Evolutionary conservation across 35 echinoderm and acorn worm genomes (phyloP).

Genomic region (Amphiura filiformis): DNA sequence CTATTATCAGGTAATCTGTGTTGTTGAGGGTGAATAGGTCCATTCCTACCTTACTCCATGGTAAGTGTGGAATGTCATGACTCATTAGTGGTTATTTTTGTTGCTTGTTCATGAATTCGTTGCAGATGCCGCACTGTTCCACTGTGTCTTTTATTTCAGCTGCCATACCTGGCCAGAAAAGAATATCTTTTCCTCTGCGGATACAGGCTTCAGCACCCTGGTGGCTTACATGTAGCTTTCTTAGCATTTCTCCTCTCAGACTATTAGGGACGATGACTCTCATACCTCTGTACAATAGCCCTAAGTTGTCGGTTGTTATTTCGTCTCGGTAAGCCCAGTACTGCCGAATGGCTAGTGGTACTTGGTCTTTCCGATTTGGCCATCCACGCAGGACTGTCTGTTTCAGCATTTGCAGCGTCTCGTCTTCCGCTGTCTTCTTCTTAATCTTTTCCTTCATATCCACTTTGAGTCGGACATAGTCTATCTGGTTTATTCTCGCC

Average conservation of each 20-base stretch:
- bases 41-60: conserved; percentile 40
- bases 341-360: conserved; percentile 1
- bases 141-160: conserved; percentile 38
- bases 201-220: conserved; percentile 59
- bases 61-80: conserved; percentile 30
- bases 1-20: conserved; percentile 56
- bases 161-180: conserved; percentile 66
- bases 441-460: not conserved
- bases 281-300: conserved; percentile 32
- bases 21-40: conserved; percentile 42
- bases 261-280: conserved; percentile 18
- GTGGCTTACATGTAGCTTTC: conserved; percentile 52
- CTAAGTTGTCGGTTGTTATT: conserved; percentile 27
- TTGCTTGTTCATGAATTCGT: conserved; percentile 35
- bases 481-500: conserved; percentile 10
- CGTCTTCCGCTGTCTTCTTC: conserved; percentile 14
- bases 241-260: conserved; percentile 23
- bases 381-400: conserved; percentile 10
- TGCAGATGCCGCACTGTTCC: conserved; percentile 39
- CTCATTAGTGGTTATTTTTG: conserved; percentile 56
- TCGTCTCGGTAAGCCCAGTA: conserved; percentile 20
- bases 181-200: conserved; percentile 46
- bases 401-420: conserved; percentile 21
- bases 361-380: conserved; percentile 11
- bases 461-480: conserved; percentile 21